phyloP scores from a whole-genome alignment of 1,140 invertebrate species.

The Pectinophora gossypiella region DNA sequence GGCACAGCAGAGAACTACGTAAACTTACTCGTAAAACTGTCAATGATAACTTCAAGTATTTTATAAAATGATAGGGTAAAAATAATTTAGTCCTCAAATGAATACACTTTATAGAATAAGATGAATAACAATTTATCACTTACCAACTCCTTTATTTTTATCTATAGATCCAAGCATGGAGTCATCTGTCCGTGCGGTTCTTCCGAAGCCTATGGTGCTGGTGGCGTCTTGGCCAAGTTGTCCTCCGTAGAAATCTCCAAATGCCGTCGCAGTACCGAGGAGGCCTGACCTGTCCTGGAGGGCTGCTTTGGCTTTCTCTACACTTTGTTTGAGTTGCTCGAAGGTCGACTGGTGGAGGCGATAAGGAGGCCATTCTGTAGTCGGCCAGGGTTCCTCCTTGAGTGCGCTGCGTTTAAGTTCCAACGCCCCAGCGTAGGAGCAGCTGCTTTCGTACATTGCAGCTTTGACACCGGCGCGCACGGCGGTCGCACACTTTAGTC shows the following conservation, averaged over 20 bases:
- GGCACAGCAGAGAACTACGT: too few relatives aligned
- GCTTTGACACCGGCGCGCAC: slow-evolving; percentile 51
- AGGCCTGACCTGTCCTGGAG: slow-evolving; percentile 77
- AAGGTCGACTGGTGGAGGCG: slow-evolving; percentile 87
- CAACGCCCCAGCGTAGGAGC: slow-evolving; percentile 90
- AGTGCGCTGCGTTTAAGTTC: slow-evolving; percentile 85
- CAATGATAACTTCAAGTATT: too few relatives aligned
- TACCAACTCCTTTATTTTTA: slow-evolving; percentile 62
- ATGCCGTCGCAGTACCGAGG: slow-evolving; percentile 74
- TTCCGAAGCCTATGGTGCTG: slow-evolving; percentile 44
- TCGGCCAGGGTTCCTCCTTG: slow-evolving; percentile 78
- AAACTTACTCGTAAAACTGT: too few relatives aligned
- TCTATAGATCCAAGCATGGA: slow-evolving; percentile 60
- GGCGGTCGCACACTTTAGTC: slow-evolving; percentile 58
- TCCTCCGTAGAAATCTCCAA: slow-evolving; percentile 77
- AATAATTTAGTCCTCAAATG: too few relatives aligned
- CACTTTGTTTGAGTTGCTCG: slow-evolving; percentile 91
- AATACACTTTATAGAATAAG: too few relatives aligned
- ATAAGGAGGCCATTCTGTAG: slow-evolving; percentile 83
- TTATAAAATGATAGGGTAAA: too few relatives aligned
- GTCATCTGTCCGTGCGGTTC: slow-evolving; percentile 52
- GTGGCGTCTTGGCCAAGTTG: slow-evolving; percentile 59
- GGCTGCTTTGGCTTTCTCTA: slow-evolving; percentile 91
- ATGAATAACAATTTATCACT: too few relatives aligned
- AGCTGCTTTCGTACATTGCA: slow-evolving; percentile 91